Base-by-base conservation (phyloP, 2,797 vertebrate genomes). In the Hybognathus amarus region DNA sequence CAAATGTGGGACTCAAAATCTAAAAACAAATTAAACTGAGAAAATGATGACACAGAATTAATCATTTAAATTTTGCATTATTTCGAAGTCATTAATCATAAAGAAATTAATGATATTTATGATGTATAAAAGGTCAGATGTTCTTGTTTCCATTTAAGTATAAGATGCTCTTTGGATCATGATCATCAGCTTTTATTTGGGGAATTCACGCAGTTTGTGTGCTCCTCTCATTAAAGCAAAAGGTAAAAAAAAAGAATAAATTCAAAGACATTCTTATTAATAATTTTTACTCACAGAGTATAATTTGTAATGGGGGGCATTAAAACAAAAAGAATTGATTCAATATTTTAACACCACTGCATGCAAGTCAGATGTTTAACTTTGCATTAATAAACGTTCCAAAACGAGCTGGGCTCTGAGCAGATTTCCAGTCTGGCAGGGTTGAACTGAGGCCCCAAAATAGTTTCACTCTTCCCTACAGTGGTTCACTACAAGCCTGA, bases 381-480 rank as follows among this genome's bases (percentile, higher is more conserved):
- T 42, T 17, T 2, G 56, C 24, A 50, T 78, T 50, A 69, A 45
- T 61, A 36, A 75, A 42, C 2, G 38, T 27, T 81, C 22, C 18
- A 27, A 77, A 70, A 78, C 45, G 64, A 83, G 59, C 50, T 22
- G 45, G 75, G 69, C 61, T 66, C 68, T n/a, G 61, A 11, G 63
- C 63, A 50, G 45, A 78, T 83, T 86, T 77, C 36, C 78, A 80
- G 75, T 73, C 77, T 80, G 67, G 80, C 56, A 13, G 64, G 64
- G 56, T 77, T 79, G 27, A 70, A 54, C 45, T 89, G 93, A 91
- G 90, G 90, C 91, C 92, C 91, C 74, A 83, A 87, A 85, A 87
- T 85, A 87, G 90, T 91, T 90, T 82, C 90, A 87, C 89, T 90
- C 86, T 91, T 89, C 89, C 87, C 85, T 42, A 88, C 89, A 91